Evolutionary conservation across 2,113 vertebrate species (phyloP), one percentile per base, ranked within the genome.

Genomic region (Corythornis madagascariensis): DNA sequence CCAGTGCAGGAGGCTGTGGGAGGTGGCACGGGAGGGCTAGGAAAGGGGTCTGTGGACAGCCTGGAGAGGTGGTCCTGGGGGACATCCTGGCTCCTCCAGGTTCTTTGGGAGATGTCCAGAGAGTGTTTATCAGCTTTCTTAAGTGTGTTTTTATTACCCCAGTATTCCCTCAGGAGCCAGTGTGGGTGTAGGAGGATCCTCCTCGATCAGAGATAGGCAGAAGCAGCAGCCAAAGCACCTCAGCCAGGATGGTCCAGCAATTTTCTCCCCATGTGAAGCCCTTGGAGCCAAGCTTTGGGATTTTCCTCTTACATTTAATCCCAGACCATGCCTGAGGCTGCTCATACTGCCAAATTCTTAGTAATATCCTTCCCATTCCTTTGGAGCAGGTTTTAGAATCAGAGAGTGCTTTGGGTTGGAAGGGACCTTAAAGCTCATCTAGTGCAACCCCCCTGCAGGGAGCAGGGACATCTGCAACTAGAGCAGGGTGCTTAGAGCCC

Each of bases 1-100:
- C 16, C 40, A 13, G 75, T 1, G 0, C 42, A 5, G 40, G 4
- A 16, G 33, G 61, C 31, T 71, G 6, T 4, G n/a, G 42, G 45
- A 45, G 47, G 52, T 45, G 29, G 35, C 25, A 0, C 1, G 20
- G 45, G 67, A 20, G 38, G 0, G 13, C 25, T 0, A 1, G 57
- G 59, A 12, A 50, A 16, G 13, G 25, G 21, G 12, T 3, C 1
- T 29, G 20, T 9, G 56, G 2, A 4, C 13, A 76, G 48, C 22
- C 14, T 25, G 5, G 5, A 50, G 45, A 59, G 25, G 52, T 35
- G 59, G 76, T 14, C 45, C 38, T 1, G 2, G 12, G 53, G 53
- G 35, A 3, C 17, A 21, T 48, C n/a, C 31, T 7, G 0, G 17
- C 38, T 28, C 18, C 3, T 61, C 7, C 11, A 6, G 17, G 42